These are phyloP conservation scores for Sipha maydis DNA, from an alignment of 2,888 invertebrate genomes.

Conservation along the genomic window DNA sequence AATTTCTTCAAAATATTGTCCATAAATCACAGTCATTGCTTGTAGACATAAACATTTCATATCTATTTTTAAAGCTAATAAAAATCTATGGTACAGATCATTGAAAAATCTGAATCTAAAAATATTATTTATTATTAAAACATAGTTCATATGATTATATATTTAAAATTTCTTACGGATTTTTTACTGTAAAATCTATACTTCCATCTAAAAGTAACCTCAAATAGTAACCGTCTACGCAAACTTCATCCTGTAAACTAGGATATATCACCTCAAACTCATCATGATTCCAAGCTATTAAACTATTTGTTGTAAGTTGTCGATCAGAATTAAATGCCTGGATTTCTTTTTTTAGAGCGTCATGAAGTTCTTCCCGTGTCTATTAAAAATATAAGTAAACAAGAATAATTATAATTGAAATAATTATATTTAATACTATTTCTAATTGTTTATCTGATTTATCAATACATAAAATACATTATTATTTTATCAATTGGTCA, in stretches of 20 bases:
- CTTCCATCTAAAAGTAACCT: slow-evolving; percentile 92
- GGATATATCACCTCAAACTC: slow-evolving; percentile 96
- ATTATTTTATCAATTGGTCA: neutral
- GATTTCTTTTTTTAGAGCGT: slow-evolving; percentile 92
- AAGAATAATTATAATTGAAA: slow-evolving; percentile 26
- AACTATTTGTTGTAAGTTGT: slow-evolving; percentile 81
- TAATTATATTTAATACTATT: neutral
- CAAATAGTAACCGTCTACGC: slow-evolving; percentile 98
- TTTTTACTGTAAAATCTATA: slow-evolving; percentile 86
- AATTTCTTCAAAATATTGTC: slow-evolving; percentile 94
- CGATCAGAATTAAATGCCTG: slow-evolving; percentile 89
- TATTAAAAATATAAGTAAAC: slow-evolving; percentile 67
- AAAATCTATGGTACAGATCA: slow-evolving; percentile 96
- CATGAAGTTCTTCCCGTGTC: slow-evolving; percentile 94
- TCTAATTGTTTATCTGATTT: neutral
- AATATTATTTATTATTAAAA: slow-evolving; percentile 12
- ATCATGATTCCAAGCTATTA: slow-evolving; percentile 97
- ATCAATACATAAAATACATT: neutral
- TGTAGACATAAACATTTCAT: slow-evolving; percentile 98
- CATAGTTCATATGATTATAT: neutral
- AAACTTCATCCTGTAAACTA: slow-evolving; percentile 94
- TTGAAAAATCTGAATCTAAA: slow-evolving; percentile 83
- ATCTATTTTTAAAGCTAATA: slow-evolving; percentile 89
- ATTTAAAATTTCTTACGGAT: slow-evolving; percentile 78
- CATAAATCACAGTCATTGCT: slow-evolving; percentile 97